Evolutionary conservation across 2,888 invertebrate genomes (phyloP).

Genomic region (Meganola albula): DNA sequence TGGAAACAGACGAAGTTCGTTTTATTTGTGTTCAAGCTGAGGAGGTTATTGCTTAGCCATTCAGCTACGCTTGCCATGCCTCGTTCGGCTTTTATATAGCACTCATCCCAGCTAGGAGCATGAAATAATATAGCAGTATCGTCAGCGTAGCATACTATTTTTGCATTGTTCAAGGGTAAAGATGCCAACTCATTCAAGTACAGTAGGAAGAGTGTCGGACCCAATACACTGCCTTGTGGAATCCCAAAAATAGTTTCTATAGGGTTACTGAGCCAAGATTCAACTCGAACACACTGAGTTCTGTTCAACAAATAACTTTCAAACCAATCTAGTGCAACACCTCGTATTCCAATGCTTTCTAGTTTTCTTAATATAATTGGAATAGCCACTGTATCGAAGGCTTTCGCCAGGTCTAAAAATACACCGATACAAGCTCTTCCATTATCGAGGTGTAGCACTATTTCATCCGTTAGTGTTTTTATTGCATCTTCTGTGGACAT

Average conservation of each 20-base stretch:
- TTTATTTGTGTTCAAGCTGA: neutral
- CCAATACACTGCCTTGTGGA: neutral
- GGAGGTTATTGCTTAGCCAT: neutral
- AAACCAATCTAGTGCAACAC: neutral
- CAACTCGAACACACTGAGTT: neutral
- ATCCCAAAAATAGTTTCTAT: neutral
- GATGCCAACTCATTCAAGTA: neutral
- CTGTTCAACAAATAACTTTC: neutral
- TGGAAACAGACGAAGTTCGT: neutral
- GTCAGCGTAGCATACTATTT: neutral
- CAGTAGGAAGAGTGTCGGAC: neutral
- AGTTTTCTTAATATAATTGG: neutral
- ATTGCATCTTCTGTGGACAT: neutral
- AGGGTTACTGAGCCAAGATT: neutral
- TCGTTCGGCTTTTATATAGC: neutral
- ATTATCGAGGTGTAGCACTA: neutral
- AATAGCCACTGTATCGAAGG: neutral
- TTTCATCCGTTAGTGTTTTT: neutral
- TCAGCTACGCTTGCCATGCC: neutral
- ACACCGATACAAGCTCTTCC: neutral
- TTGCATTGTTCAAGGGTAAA: neutral
- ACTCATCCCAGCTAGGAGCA: neutral
- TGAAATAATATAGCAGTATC: neutral
- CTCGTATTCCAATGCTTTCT: neutral
- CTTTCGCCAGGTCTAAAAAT: neutral